phyloP scores from a whole-genome alignment of 2,113 vertebrate genomes.

The Xiphophorus couchianus region DNA sequence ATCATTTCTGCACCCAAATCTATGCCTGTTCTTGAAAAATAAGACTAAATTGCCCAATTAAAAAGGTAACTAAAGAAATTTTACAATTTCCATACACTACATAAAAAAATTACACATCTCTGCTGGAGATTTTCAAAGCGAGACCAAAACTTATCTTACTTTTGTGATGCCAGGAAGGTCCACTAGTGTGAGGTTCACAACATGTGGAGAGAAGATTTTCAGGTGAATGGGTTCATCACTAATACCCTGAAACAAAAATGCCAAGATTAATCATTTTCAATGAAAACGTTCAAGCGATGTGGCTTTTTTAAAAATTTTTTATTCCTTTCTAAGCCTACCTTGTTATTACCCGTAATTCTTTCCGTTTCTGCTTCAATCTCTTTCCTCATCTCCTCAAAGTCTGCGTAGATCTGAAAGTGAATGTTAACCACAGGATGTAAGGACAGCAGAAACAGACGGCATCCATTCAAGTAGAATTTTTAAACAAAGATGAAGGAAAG shows the following conservation, averaged over 20 bases:
- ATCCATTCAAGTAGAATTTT: neutral
- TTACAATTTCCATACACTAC: neutral
- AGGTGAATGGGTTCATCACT: slow-evolving; percentile 97
- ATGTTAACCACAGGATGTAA: neutral
- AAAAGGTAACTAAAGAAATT: neutral
- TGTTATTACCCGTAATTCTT: slow-evolving; percentile 95
- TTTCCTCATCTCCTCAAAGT: slow-evolving; percentile 96
- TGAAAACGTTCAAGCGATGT: neutral
- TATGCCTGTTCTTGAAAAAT: neutral
- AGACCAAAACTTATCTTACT: slow-evolving; percentile 71
- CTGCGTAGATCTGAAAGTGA: slow-evolving; percentile 87
- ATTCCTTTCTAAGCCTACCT: slow-evolving; percentile 78
- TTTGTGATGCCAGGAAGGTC: slow-evolving; percentile 98
- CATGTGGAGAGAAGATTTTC: slow-evolving; percentile 95
- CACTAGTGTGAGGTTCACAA: slow-evolving; percentile 96
- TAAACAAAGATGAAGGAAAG: neutral
- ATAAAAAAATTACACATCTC: neutral
- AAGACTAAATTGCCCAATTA: neutral
- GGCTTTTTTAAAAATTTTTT: neutral
- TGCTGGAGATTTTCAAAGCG: neutral
- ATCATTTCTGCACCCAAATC: too few species aligned
- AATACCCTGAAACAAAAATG: slow-evolving; percentile 85
- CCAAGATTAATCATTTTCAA: neutral
- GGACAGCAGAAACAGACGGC: neutral
- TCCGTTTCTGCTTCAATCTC: slow-evolving; percentile 98